These are phyloP conservation scores for Sinocyclocheilus anophthalmus DNA, from an alignment of 2,113 vertebrate genomes.

Conservation along the genomic window DNA sequence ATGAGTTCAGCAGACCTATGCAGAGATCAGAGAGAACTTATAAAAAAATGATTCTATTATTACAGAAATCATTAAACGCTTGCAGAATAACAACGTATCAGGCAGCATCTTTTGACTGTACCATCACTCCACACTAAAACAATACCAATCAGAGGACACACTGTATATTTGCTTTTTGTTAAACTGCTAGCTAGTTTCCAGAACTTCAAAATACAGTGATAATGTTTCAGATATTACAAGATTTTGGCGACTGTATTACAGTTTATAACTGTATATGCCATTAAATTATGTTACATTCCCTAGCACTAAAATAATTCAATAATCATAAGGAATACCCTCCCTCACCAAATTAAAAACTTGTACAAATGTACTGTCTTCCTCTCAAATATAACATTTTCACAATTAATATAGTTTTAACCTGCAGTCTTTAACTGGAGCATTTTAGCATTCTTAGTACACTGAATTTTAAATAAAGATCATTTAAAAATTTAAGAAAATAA, in stretches of 20 bases:
- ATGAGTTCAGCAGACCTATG: background rate
- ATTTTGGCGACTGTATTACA: background rate
- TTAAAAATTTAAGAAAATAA: too few species aligned
- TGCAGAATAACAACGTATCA: background rate
- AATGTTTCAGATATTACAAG: background rate
- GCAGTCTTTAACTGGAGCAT: background rate
- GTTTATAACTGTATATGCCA: background rate
- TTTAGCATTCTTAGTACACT: background rate
- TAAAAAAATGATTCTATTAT: too few species aligned
- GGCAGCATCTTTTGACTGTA: background rate
- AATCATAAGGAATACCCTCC: background rate
- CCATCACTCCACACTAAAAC: background rate
- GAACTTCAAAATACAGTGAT: background rate
- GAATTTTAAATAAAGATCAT: background rate
- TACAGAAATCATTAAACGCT: background rate
- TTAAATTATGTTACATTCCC: background rate
- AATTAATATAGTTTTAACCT: background rate
- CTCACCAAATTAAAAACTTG: background rate
- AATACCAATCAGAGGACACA: background rate
- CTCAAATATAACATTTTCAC: background rate
- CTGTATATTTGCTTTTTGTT: background rate
- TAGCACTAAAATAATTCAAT: background rate
- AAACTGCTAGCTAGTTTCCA: background rate
- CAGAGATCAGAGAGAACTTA: background rate
- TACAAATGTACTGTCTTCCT: background rate